phyloP scores from a whole-genome alignment of 2,888 invertebrate species.

The Eremobia ochroleuca region DNA sequence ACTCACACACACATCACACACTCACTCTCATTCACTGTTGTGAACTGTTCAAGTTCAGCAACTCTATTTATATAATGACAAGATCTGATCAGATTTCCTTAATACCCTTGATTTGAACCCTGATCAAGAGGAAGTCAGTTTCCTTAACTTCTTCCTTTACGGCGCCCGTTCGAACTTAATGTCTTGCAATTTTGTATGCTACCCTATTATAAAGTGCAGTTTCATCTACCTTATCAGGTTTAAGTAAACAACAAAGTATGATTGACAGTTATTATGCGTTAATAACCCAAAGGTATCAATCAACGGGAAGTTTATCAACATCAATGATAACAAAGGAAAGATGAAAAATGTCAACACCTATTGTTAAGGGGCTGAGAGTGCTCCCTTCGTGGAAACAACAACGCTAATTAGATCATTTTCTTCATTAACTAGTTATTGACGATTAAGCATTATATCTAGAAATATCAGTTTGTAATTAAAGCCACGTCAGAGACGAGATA shows the following conservation, averaged over 20 bases:
- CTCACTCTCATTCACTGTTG: neutral
- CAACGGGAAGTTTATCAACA: slow-evolving; percentile 28
- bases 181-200: neutral
- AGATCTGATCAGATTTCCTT: neutral
- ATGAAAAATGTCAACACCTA: slow-evolving; percentile 65
- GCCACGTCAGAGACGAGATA: slow-evolving; percentile 22
- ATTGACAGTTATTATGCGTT: slow-evolving; percentile 37
- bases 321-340: slow-evolving; percentile 40
- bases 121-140: neutral
- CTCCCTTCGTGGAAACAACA: slow-evolving; percentile 53
- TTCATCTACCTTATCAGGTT: slow-evolving; percentile 20
- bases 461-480: slow-evolving; percentile 46
- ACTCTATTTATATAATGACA: neutral
- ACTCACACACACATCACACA: neutral
- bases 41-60: neutral
- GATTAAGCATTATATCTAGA: slow-evolving; percentile 46
- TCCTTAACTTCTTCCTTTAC: slow-evolving; percentile 30
- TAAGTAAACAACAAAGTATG: slow-evolving; percentile 43
- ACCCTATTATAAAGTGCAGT: slow-evolving; percentile 1
- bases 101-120: slow-evolving; percentile 1
- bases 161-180: neutral
- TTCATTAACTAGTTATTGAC: slow-evolving; percentile 41
- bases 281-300: slow-evolving; percentile 47
- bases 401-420: slow-evolving; percentile 56
- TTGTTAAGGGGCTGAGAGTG: slow-evolving; percentile 49